Percentiles rank a stretch among this genome's conserved stretches.
Evolutionary conservation across 1,140 invertebrate species (phyloP).

Genomic region (Acromyrmex echinatior): DNA sequence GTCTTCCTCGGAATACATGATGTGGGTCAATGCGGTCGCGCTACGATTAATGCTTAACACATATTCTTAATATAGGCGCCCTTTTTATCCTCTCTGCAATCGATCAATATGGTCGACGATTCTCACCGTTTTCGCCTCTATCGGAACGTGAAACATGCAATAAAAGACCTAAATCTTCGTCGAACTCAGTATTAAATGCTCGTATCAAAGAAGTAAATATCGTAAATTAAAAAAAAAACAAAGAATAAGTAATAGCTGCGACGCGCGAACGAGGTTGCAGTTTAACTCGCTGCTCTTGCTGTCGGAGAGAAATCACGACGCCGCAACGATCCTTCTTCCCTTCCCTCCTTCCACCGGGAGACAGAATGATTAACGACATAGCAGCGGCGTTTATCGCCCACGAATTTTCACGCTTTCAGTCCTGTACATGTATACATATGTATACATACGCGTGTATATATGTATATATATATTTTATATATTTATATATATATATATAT

Average conservation of each 20-base stretch:
- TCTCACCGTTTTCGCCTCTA: slow-evolving; percentile 3
- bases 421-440: slow-evolving; percentile 52
- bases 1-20: not conserved
- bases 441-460: slow-evolving; percentile 70
- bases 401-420: slow-evolving; percentile 74
- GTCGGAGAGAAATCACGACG: slow-evolving; percentile 73
- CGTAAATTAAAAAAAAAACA: slow-evolving; percentile 32
- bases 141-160: not conserved
- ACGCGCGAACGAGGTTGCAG: slow-evolving; percentile 66
- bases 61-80: slow-evolving; percentile 54
- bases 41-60: slow-evolving; percentile 43
- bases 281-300: slow-evolving; percentile 61
- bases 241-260: slow-evolving; percentile 26
- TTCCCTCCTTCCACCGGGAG: slow-evolving; percentile 72
- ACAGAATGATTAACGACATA: slow-evolving; percentile 75
- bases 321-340: slow-evolving; percentile 74
- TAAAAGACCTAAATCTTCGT: slow-evolving; percentile 8
- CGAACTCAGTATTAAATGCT: slow-evolving; percentile 24
- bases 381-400: slow-evolving; percentile 73
- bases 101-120: slow-evolving; percentile 43
- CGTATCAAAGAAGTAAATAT: slow-evolving; percentile 27
- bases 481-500: slow-evolving; percentile 46
- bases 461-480: not conserved
- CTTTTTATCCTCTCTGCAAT: slow-evolving; percentile 23
- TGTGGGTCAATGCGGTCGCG: slow-evolving; percentile 31